phyloP scores from a whole-genome alignment of 2,888 invertebrate species.

The Acleris literana region DNA sequence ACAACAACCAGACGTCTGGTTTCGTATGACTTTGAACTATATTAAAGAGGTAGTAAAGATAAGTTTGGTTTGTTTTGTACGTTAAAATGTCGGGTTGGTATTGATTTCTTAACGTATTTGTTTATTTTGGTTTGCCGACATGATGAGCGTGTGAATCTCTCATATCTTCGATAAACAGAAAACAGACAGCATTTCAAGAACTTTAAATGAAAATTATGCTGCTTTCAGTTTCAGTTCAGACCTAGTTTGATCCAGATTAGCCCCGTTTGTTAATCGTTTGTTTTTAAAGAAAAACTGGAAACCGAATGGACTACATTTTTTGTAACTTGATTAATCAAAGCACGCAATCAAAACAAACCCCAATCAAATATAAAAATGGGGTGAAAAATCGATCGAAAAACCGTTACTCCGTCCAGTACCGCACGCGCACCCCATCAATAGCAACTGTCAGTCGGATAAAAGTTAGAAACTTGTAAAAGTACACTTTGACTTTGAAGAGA shows the following conservation, averaged over 20 bases:
- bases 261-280: neutral
- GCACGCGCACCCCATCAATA: constrained; percentile 24
- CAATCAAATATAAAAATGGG: constrained; percentile 24
- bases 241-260: too few relatives aligned
- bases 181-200: too few relatives aligned
- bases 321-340: neutral
- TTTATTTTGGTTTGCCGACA: neutral
- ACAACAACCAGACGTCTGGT: neutral
- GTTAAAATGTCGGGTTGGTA: neutral
- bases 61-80: neutral
- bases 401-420: constrained; percentile 30
- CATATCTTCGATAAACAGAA: too few relatives aligned
- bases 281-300: neutral
- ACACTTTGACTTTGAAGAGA: neutral
- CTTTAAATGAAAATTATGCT: too few relatives aligned
- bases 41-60: neutral
- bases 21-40: neutral
- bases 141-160: neutral
- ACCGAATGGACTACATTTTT: neutral
- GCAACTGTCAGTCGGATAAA: constrained; percentile 23
- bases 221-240: too few relatives aligned
- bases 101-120: constrained; percentile 5
- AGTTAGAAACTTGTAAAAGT: neutral
- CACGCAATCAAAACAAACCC: constrained; percentile 4
- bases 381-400: constrained; percentile 36